Percentiles rank a stretch among this genome's conserved stretches.
phyloP scores from a whole-genome alignment of 2,888 invertebrate genomes.

The Furcula furcula region DNA sequence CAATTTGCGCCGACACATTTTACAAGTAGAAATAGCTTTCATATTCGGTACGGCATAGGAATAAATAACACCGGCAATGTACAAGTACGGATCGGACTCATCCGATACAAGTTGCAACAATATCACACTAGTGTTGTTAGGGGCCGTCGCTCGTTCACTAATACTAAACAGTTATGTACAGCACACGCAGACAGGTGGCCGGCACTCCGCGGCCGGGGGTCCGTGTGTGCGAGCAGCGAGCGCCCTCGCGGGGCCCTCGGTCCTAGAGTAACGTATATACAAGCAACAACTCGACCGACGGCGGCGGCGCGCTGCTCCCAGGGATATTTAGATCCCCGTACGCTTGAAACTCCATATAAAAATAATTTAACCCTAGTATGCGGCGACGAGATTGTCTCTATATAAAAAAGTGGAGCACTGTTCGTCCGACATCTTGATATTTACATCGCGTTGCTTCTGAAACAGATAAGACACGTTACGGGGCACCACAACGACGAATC shows the following conservation, averaged over 20 bases:
- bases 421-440: constrained; percentile 10
- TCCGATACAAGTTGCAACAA: not conserved
- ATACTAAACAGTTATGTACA: not conserved
- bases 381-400: constrained; percentile 19
- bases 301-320: not conserved
- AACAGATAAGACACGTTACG: constrained; percentile 19
- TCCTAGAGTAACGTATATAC: too few relatives aligned
- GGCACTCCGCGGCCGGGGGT: not conserved
- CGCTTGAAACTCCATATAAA: constrained; percentile 19
- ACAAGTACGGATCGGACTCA: not conserved
- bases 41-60: too few relatives aligned
- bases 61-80: constrained; percentile 3
- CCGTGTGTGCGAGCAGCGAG: not conserved
- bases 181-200: too few relatives aligned
- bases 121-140: not conserved
- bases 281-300: too few relatives aligned
- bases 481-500: too few relatives aligned
- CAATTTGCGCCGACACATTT: constrained; percentile 3
- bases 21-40: constrained; percentile 9
- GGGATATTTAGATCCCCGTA: not conserved
- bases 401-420: constrained; percentile 18
- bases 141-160: not conserved
- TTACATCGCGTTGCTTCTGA: constrained; percentile 49
- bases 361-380: constrained; percentile 28
- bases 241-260: not conserved